Evolutionary conservation across 37 sponge, comb jelly and placozoan genomes (phyloP), one percentile per base, ranked within the genome.

Genomic region (Halichondria panicea): DNA sequence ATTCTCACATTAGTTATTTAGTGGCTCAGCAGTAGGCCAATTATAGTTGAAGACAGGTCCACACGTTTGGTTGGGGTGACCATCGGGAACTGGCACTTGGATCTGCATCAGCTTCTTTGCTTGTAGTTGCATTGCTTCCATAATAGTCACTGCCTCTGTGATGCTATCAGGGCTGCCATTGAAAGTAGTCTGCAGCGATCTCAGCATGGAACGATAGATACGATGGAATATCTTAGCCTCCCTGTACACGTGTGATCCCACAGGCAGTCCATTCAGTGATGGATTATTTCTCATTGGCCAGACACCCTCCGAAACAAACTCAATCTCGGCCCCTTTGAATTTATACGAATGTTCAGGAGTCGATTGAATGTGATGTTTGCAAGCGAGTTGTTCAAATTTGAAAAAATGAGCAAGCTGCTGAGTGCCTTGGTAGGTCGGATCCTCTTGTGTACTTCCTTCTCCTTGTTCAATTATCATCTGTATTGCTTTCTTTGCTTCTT

Each of bases 261-360:
- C 42, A 2, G 4, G 27, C 18, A 64, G 21, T 25, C 43, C 41
- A 0, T 40, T 34, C 2, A 3, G 1, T 48, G 44, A 39, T 3
- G 87, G 87, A 54, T 86, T 63, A 30, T 79, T 68, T 25, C 68
- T 60, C 87, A 86, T 71, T 63, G 87, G 87, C 75, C 80, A 86
- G 19, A 85, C 86, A 9, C 86, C 79, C 13, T 38, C 11, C 4
- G 61, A 31, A 43, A 72, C 79, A 38, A 71, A 85, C 38, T n/a
- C 39, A 7, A 84, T 69, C 4, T 36, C 31, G 3, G 25, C 66
- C 6, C 80, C 80, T 40, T 18, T 28, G 43, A 27, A 79, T 34
- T 31, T 22, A 53, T 82, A 74, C 30, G 21, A 2, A 22, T 59
- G 60, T 7, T 12, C 60, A 50, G 37, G 32, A 3, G 32, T 27